Conservation (phyloP, 35 echinoderm and acorn worm genomes). For the Lytechinus pictus region DNA sequence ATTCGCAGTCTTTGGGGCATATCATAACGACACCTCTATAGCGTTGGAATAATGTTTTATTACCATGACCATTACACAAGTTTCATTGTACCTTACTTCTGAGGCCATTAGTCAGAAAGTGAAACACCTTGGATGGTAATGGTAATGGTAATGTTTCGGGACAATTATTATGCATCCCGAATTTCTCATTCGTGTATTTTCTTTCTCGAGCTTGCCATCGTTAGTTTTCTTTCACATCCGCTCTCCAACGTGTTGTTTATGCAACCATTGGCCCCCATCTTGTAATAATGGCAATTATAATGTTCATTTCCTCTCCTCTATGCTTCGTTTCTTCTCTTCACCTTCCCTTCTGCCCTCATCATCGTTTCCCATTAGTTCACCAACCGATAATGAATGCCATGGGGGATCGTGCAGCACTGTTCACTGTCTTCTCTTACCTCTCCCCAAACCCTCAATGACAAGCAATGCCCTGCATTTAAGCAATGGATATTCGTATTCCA, state of each 20-base stretch:
- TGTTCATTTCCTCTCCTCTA: neutral
- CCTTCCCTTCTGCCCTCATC: neutral
- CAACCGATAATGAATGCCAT: neutral
- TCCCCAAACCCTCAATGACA: neutral
- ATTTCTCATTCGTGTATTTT: neutral
- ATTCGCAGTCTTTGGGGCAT: neutral
- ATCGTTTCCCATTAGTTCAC: neutral
- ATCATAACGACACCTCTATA: neutral
- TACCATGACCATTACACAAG: neutral
- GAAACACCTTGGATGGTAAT: neutral
- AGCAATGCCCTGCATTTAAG: conserved; percentile 17
- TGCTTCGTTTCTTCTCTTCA: neutral
- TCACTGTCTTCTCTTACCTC: neutral
- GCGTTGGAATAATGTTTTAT: neutral
- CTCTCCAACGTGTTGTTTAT: neutral
- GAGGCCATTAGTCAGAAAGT: neutral
- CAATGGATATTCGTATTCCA: conserved; percentile 2
- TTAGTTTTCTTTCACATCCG: neutral
- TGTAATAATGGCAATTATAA: neutral
- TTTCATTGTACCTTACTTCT: neutral
- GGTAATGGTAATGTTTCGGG: neutral
- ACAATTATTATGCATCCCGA: neutral
- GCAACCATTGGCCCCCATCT: neutral
- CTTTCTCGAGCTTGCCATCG: too few relatives aligned
- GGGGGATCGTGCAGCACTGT: neutral